Conservation (phyloP, 64 coral and sea anemone species). For the Montipora capricornis region DNA sequence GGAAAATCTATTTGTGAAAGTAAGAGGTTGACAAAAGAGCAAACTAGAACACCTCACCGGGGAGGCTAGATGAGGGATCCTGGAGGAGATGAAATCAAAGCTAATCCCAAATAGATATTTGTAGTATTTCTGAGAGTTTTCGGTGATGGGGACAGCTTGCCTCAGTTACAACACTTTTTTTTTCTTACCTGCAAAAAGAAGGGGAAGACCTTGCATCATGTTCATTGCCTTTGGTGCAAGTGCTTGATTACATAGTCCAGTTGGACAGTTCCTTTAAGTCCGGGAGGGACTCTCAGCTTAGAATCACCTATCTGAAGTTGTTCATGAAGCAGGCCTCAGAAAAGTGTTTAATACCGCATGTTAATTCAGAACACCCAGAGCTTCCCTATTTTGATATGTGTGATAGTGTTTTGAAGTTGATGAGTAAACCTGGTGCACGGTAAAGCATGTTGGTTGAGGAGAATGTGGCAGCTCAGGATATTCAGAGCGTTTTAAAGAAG, state of each 20-base stretch:
- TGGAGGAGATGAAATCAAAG: slow-evolving; percentile 48
- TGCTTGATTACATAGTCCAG: slow-evolving; percentile 53
- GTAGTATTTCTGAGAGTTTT: slow-evolving; percentile 65
- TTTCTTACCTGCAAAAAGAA: slow-evolving; percentile 59
- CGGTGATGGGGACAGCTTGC: slow-evolving; percentile 68
- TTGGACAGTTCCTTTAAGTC: slow-evolving; percentile 38
- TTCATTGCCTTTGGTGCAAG: slow-evolving; percentile 33
- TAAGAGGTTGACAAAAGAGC: slow-evolving; percentile 26
- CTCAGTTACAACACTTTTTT: slow-evolving; percentile 66
- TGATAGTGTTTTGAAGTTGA: slow-evolving; percentile 69
- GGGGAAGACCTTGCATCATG: slow-evolving; percentile 66
- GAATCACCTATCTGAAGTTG: slow-evolving; percentile 49
- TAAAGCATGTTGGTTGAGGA: slow-evolving; percentile 42
- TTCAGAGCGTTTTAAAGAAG: slow-evolving; percentile 58
- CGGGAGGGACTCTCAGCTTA: slow-evolving; percentile 47
- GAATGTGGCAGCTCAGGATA: slow-evolving; percentile 22
- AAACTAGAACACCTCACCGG: slow-evolving; percentile 54
- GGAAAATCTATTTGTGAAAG: slow-evolving; percentile 29
- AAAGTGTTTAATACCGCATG: slow-evolving; percentile 20
- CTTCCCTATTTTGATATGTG: slow-evolving; percentile 63
- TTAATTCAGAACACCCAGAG: slow-evolving; percentile 70
- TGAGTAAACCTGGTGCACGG: neutral
- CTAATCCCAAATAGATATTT: slow-evolving; percentile 56
- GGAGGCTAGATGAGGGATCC: slow-evolving; percentile 51
- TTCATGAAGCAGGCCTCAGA: slow-evolving; percentile 40